Base-by-base conservation (phyloP, 2,888 invertebrate genomes). In the Plebejus argus region DNA sequence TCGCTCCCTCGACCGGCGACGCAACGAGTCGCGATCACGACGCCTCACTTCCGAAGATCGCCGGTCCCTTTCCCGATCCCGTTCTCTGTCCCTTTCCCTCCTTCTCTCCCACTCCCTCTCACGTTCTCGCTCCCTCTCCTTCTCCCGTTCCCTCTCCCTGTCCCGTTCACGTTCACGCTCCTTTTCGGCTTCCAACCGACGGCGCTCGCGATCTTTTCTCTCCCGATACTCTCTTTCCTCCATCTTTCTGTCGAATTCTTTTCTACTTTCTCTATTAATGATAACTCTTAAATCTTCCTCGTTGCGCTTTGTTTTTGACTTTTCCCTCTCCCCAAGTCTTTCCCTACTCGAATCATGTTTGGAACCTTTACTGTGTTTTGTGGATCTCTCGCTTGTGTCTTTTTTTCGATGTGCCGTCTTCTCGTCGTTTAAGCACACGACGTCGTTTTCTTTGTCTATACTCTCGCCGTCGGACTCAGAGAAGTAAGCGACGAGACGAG, bases 401-500 rank as follows among this genome's bases (percentile, higher is more conserved):
- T 85, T 88, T 76, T 86, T 89, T 1, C 78, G 78, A 7, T 78
- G 95, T 79, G 95, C 95, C 81, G 96, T 96, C 83, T 95, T 85
- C 70, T 86, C 81, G 7, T 86, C 88, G 76, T 86, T 86, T 77
- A 87, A 81, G 78, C 84, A 85, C 78, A 86, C 84, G 23, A 87
- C 95, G 86, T 96, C 96, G 86, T 95, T 82, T 83, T 82, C 82
- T 70, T 79, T 82, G 81, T 66, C 76, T 53, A 71, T 78, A 15
- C 76, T 81, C 0, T 94, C 95, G 6, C 96, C 96, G 71, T 95
- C 95, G 53, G 95, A 95, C 80, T 96, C 96, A 0, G 96, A 97
- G 84, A 95, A 95, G 86, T 97, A 97, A 79, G 97, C 97, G 72
- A 96, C 96, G 74, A 97, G 91, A 56, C 97, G 95, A 61, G 97